Percentiles rank a stretch among this genome's conserved stretches.
Conservation (phyloP, 2,797 vertebrate genomes). For the Siniperca undulata region DNA sequence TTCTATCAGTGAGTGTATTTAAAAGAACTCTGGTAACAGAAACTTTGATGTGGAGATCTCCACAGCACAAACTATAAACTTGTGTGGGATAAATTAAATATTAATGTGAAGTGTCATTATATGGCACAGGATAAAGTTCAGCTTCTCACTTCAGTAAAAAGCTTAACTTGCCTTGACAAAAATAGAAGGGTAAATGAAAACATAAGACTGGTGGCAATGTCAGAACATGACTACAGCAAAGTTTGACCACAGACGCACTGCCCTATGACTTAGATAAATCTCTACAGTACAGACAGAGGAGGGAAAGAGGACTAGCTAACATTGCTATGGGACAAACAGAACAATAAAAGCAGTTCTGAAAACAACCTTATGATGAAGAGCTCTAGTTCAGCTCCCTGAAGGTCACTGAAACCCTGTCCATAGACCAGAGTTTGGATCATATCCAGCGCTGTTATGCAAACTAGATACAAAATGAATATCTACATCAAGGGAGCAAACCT, state of each 20-base stretch:
- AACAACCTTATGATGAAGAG: slow-evolving; percentile 17
- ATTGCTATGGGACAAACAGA: slow-evolving; percentile 36
- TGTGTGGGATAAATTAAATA: not conserved
- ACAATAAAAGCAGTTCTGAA: slow-evolving; percentile 12
- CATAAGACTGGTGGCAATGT: slow-evolving; percentile 15
- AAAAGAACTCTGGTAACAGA: not conserved
- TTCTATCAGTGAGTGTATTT: not conserved
- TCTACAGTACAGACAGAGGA: slow-evolving; percentile 30
- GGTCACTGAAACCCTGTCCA: slow-evolving; percentile 39
- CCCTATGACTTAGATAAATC: slow-evolving; percentile 34
- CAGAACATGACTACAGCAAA: slow-evolving; percentile 14
- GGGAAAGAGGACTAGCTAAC: slow-evolving; percentile 21
- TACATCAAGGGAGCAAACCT: not conserved
- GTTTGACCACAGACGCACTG: slow-evolving; percentile 27
- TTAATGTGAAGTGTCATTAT: not conserved
- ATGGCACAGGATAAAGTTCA: not conserved
- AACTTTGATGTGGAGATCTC: slow-evolving; percentile 8
- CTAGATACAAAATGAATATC: slow-evolving; percentile 6
- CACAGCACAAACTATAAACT: not conserved
- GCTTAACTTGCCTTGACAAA: not conserved
- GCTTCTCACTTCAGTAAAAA: slow-evolving; percentile 2
- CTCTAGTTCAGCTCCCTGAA: slow-evolving; percentile 32
- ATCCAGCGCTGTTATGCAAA: slow-evolving; percentile 38
- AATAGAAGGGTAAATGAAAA: not conserved
- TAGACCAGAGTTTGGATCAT: slow-evolving; percentile 27